Evolutionary conservation across 2,797 vertebrate genomes (phyloP).

Genomic region (Urocyon cinereoargenteus): DNA sequence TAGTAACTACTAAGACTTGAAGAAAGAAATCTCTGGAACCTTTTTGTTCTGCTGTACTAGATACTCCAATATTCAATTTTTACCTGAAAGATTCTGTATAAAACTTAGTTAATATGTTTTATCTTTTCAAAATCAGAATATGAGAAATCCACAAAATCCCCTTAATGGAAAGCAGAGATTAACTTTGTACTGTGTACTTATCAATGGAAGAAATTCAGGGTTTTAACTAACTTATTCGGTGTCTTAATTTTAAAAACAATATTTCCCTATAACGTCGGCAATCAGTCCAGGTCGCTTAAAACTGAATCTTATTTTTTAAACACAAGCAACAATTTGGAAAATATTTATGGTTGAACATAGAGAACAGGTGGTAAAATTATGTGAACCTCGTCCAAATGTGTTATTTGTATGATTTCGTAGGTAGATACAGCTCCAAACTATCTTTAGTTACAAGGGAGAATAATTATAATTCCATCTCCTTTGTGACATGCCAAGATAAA

Average conservation of each 20-base stretch:
- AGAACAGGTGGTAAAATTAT: slow-evolving; percentile 64
- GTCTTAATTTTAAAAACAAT: slow-evolving; percentile 2
- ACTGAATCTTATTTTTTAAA: slow-evolving; percentile 47
- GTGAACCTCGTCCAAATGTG: slow-evolving; percentile 70
- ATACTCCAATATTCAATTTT: background rate
- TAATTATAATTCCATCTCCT: slow-evolving; percentile 32
- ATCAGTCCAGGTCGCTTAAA: slow-evolving; percentile 51
- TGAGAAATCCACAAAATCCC: background rate
- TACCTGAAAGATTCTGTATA: background rate
- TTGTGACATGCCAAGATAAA: slow-evolving; percentile 78
- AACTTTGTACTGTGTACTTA: background rate
- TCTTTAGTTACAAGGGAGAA: slow-evolving; percentile 62
- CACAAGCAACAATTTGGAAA: slow-evolving; percentile 45
- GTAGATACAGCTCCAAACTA: slow-evolving; percentile 77
- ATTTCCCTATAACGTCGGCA: background rate
- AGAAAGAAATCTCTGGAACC: background rate
- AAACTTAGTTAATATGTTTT: slow-evolving; percentile 36
- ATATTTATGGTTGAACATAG: slow-evolving; percentile 33
- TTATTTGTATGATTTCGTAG: slow-evolving; percentile 78
- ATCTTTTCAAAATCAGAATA: slow-evolving; percentile 59
- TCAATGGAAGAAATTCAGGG: background rate
- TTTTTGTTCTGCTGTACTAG: background rate
- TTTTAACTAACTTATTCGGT: slow-evolving; percentile 26
- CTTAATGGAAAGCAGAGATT: background rate
- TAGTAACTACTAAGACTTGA: background rate